Conservation (phyloP, 2,888 invertebrate genomes). For the Cataglyphis cursor region DNA sequence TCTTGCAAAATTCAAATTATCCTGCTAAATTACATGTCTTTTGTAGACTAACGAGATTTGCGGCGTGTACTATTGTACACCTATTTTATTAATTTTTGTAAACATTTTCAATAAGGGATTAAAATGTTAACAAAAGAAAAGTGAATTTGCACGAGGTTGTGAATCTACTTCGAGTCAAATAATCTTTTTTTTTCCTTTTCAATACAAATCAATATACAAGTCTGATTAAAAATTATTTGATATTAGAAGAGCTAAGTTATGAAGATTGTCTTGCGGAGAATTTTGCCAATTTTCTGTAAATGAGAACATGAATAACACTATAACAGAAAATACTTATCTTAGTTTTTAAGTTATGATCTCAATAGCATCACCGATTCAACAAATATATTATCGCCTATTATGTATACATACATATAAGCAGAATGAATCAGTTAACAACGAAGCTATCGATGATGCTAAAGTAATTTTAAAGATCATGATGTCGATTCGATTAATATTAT, state of each 20-base stretch:
- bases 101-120: not conserved
- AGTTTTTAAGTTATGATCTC: conserved; percentile 61
- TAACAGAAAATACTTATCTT: conserved; percentile 1
- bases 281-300: conserved; percentile 18
- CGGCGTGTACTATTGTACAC: not conserved
- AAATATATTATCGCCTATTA: not conserved
- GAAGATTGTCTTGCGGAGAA: not conserved
- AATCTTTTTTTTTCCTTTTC: not conserved
- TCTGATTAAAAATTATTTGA: not conserved
- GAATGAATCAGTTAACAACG: conserved; percentile 10
- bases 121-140: not conserved
- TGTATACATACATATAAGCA: not conserved
- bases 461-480: conserved; percentile 16
- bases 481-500: conserved; percentile 9
- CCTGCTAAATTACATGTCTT: conserved; percentile 23
- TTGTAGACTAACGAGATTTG: conserved; percentile 20
- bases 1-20: conserved; percentile 41
- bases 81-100: not conserved
- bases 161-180: not conserved
- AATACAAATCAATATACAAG: not conserved
- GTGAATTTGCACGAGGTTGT: not conserved
- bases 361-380: conserved; percentile 57
- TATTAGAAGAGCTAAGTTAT: not conserved
- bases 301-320: conserved; percentile 4
- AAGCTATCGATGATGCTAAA: conserved; percentile 13